phyloP scores from a whole-genome alignment of 1,140 invertebrate species.

The Orius laevigatus region DNA sequence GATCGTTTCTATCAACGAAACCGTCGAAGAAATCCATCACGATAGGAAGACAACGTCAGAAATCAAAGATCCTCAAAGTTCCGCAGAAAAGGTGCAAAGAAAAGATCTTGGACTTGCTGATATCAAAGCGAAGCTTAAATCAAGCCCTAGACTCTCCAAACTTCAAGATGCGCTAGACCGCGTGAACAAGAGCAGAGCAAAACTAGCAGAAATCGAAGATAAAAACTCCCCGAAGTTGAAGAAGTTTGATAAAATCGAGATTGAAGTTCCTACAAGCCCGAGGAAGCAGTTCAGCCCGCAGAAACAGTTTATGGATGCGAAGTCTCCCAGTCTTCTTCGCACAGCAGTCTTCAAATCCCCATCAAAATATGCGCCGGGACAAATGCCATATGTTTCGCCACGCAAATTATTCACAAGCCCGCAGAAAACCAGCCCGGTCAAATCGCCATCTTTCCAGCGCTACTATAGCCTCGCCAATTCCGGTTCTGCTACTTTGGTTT shows the following conservation, averaged over 20 bases:
- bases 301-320: conserved; percentile 20
- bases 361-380: conserved; percentile 27
- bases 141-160: conserved; percentile 45
- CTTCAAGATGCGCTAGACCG: conserved; percentile 41
- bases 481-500: conserved; percentile 40
- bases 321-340: conserved; percentile 21
- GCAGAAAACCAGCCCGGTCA: conserved; percentile 36
- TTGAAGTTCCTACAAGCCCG: conserved; percentile 54
- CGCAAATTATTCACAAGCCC: conserved; percentile 27
- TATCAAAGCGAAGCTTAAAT: conserved; percentile 42
- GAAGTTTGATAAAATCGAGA: conserved; percentile 49
- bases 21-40: too few relatives aligned
- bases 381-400: conserved; percentile 24
- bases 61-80: too few relatives aligned
- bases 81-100: background rate
- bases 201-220: conserved; percentile 30
- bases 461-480: conserved; percentile 39
- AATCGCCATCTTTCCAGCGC: conserved; percentile 40
- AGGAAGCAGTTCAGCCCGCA: conserved; percentile 19
- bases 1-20: too few relatives aligned
- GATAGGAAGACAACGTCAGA: too few relatives aligned
- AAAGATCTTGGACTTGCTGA: conserved; percentile 31
- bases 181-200: conserved; percentile 34
- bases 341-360: conserved; percentile 24
- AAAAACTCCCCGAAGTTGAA: conserved; percentile 22